These are phyloP conservation scores for Urocynchramus pylzowi DNA, from an alignment of 2,113 vertebrate genomes.

Conservation along the genomic window DNA sequence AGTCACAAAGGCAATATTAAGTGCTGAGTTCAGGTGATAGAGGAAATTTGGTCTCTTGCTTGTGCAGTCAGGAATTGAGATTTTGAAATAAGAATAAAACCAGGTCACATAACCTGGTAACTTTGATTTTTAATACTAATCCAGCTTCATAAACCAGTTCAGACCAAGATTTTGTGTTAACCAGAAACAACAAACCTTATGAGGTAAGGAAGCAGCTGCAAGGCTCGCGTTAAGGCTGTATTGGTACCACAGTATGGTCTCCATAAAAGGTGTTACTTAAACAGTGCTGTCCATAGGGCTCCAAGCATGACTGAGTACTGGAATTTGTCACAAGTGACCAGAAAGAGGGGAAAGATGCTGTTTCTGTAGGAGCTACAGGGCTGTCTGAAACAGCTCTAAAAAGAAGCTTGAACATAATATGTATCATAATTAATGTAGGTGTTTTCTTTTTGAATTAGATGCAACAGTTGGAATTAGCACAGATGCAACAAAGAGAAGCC, in stretches of 20 bases:
- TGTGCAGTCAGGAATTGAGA: neutral
- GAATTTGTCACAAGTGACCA: neutral
- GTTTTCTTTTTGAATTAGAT: slow-evolving; percentile 73
- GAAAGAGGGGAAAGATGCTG: neutral
- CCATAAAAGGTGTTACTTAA: neutral
- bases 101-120: neutral
- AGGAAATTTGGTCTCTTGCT: neutral
- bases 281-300: neutral
- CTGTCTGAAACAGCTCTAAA: neutral
- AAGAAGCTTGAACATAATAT: neutral
- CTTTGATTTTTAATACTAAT: neutral
- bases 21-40: neutral
- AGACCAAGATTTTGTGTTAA: neutral
- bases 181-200: neutral
- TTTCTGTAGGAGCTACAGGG: neutral
- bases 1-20: neutral
- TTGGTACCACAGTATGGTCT: neutral
- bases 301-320: neutral
- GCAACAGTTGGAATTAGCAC: slow-evolving; percentile 87
- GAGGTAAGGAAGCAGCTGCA: neutral
- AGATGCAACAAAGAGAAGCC: slow-evolving; percentile 88
- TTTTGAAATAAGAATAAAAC: neutral
- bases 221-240: fast-evolving
- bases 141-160: neutral
- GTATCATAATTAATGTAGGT: neutral